phyloP scores from a whole-genome alignment of 2,797 vertebrate species.

The Parauchenoglanis ngamensis region DNA sequence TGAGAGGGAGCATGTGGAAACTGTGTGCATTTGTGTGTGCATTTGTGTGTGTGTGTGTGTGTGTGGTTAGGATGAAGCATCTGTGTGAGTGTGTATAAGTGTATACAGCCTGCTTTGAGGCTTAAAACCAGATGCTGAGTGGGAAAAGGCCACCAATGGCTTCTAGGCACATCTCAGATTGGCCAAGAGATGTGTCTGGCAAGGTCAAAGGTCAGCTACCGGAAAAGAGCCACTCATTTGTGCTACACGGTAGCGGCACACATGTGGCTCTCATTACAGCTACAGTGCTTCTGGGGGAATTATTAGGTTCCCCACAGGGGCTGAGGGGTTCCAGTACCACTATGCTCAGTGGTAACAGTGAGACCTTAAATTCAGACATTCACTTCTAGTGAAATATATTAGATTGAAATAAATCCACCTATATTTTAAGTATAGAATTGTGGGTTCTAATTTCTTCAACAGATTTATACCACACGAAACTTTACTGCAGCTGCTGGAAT shows the following conservation, averaged over 20 bases:
- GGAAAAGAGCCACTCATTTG: slow-evolving; percentile 71
- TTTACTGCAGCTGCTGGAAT: slow-evolving; percentile 7
- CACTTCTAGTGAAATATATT: not conserved
- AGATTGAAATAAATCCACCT: slow-evolving; percentile 17
- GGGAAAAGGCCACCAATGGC: slow-evolving; percentile 54
- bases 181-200: slow-evolving; percentile 49
- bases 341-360: not conserved
- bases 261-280: slow-evolving; percentile 74
- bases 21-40: not conserved
- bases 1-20: not conserved
- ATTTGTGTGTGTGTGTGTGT: not conserved
- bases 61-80: not conserved
- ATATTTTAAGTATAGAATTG: not conserved
- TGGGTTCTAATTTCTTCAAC: not conserved
- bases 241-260: slow-evolving; percentile 68
- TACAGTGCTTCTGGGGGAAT: slow-evolving; percentile 66
- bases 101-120: slow-evolving; percentile 40
- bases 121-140: slow-evolving; percentile 61
- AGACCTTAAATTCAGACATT: slow-evolving; percentile 1
- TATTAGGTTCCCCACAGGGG: slow-evolving; percentile 42
- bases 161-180: slow-evolving; percentile 51
- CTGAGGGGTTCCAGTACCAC: slow-evolving; percentile 42
- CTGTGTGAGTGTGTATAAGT: slow-evolving; percentile 25
- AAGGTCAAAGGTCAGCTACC: slow-evolving; percentile 63
- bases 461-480: not conserved